These are phyloP conservation scores for Brachystomella parvula DNA, from an alignment of 1,140 invertebrate species.

Conservation along the genomic window DNA sequence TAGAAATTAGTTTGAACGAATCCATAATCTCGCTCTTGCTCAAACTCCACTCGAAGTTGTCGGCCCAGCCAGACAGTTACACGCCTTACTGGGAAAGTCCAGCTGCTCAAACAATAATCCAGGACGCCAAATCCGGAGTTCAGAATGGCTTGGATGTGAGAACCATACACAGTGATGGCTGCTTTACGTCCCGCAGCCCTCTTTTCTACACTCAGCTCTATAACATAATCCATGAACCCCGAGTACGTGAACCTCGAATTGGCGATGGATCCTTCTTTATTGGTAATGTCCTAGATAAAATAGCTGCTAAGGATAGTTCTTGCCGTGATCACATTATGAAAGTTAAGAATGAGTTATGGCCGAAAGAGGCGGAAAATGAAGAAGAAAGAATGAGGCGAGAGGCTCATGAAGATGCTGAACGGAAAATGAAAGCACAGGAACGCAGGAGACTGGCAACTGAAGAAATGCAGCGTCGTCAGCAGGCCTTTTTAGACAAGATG, in stretches of 20 bases:
- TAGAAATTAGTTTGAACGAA: conserved; percentile 61
- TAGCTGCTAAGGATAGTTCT: conserved; percentile 59
- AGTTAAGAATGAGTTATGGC: conserved; percentile 64
- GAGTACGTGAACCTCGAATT: conserved; percentile 47
- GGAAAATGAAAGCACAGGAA: conserved; percentile 72
- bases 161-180: conserved; percentile 22
- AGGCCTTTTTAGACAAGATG: conserved; percentile 79
- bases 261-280: conserved; percentile 85
- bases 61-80: conserved; percentile 70
- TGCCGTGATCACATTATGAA: conserved; percentile 57
- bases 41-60: conserved; percentile 86
- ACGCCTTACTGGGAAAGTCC: conserved; percentile 43
- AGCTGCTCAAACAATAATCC: conserved; percentile 23
- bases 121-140: conserved; percentile 22
- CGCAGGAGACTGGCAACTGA: conserved; percentile 84
- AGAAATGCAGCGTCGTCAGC: conserved; percentile 83
- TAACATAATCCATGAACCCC: conserved; percentile 16
- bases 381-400: conserved; percentile 63
- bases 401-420: conserved; percentile 66
- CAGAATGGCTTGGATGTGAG: conserved; percentile 16
- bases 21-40: conserved; percentile 68
- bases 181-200: conserved; percentile 30
- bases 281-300: conserved; percentile 62
- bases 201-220: conserved; percentile 25
- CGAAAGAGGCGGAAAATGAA: conserved; percentile 61